These are phyloP conservation scores for Branchellion lobata DNA, from an alignment of 2,888 invertebrate species.

Conservation along the genomic window DNA sequence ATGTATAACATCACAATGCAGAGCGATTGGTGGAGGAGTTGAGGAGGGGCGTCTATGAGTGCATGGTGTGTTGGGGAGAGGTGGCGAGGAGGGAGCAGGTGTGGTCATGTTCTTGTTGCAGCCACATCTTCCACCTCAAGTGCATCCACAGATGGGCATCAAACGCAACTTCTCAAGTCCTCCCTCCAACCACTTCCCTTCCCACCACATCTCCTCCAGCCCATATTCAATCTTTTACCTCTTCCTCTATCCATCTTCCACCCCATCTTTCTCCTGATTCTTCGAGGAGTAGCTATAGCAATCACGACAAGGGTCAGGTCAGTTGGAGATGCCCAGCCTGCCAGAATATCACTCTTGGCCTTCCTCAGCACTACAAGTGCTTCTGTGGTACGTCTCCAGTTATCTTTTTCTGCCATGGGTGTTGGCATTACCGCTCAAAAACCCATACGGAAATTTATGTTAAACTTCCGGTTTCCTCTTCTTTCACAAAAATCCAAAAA, in stretches of 20 bases:
- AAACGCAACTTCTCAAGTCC: slow-evolving; percentile 52
- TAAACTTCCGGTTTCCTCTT: too few relatives aligned
- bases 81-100: slow-evolving; percentile 78
- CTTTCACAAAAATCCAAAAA: too few relatives aligned
- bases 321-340: slow-evolving; percentile 97
- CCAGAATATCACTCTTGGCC: slow-evolving; percentile 72
- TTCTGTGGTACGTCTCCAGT: slow-evolving; percentile 78
- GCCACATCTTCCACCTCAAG: slow-evolving; percentile 84
- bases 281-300: not conserved
- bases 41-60: slow-evolving; percentile 79
- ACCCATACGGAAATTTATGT: too few relatives aligned
- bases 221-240: too few relatives aligned
- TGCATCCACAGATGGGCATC: slow-evolving; percentile 88
- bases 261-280: not conserved
- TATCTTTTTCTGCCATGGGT: not conserved
- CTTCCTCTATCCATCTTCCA: too few relatives aligned
- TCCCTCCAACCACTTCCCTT: not conserved
- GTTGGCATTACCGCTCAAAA: not conserved
- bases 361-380: slow-evolving; percentile 81
- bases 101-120: slow-evolving; percentile 89
- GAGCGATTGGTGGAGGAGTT: slow-evolving; percentile 75
- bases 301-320: too few relatives aligned
- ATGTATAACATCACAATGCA: too few relatives aligned
- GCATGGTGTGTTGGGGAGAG: slow-evolving; percentile 88
- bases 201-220: too few relatives aligned